Evolutionary conservation across 2,797 vertebrate genomes (phyloP).

Genomic region (Chrysocyon brachyurus): DNA sequence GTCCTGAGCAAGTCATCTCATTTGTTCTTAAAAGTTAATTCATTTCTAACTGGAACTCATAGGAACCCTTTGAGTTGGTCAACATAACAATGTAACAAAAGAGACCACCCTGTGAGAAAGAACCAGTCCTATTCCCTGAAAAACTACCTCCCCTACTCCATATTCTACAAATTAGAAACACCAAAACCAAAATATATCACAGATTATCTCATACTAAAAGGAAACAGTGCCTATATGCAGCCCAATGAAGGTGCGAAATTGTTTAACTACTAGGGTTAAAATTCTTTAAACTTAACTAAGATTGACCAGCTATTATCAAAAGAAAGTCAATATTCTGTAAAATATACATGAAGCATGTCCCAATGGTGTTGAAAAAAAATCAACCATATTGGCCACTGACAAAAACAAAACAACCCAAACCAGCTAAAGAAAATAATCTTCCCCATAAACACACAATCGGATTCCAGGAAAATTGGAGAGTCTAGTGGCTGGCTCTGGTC

Average conservation of each 20-base stretch:
- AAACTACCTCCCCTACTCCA: not conserved
- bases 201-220: not conserved
- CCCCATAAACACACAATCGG: not conserved
- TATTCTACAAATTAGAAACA: not conserved
- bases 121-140: not conserved
- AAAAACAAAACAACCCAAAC: slow-evolving; percentile 13
- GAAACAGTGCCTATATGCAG: not conserved
- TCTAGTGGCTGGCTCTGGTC: not conserved
- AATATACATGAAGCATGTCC: not conserved
- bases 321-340: not conserved
- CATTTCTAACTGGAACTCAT: slow-evolving; percentile 29
- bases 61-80: not conserved
- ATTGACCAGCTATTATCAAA: not conserved
- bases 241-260: not conserved
- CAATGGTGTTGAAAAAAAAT: not conserved
- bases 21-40: slow-evolving; percentile 40
- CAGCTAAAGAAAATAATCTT: not conserved
- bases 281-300: not conserved
- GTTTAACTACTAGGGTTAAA: not conserved
- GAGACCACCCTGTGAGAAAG: not conserved
- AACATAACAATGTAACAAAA: not conserved
- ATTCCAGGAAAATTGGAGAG: not conserved
- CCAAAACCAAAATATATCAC: not conserved
- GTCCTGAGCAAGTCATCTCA: not conserved
- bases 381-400: not conserved